Evolutionary conservation across 2,113 vertebrate genomes (phyloP).

Genomic region (Trematocara nigrifrons): DNA sequence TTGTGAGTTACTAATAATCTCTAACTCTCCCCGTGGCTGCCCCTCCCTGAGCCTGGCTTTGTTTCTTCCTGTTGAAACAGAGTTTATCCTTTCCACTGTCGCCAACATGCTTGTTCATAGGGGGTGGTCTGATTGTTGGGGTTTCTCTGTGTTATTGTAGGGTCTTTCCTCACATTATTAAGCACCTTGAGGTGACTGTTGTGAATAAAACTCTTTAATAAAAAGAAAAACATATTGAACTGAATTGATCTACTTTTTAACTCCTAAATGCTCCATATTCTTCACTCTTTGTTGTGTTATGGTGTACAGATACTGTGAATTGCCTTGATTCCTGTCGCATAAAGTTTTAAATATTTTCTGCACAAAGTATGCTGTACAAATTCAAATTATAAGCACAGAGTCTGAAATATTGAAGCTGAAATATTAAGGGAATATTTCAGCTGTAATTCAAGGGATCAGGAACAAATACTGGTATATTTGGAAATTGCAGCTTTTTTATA

Average conservation of each 20-base stretch:
- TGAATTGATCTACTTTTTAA: neutral
- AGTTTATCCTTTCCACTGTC: neutral
- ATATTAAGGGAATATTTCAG: neutral
- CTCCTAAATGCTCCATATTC: neutral
- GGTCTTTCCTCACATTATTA: neutral
- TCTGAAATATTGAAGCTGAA: neutral
- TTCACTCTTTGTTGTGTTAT: neutral
- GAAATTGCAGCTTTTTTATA: neutral
- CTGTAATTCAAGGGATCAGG: neutral
- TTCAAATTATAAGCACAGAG: neutral
- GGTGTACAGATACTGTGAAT: neutral
- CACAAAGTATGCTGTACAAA: neutral
- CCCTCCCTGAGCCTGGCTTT: neutral
- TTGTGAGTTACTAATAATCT: neutral
- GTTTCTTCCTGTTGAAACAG: neutral
- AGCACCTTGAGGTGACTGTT: neutral
- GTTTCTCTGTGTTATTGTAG: neutral
- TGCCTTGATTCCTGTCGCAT: accelerated
- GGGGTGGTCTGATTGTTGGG: neutral
- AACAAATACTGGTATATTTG: neutral
- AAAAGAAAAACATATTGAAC: neutral
- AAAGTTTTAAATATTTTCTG: neutral
- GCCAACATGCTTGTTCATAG: neutral
- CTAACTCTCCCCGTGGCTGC: neutral
- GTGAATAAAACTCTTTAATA: neutral